These are phyloP conservation scores for Forpus xanthops DNA, from an alignment of 2,797 vertebrate genomes.

Conservation along the genomic window DNA sequence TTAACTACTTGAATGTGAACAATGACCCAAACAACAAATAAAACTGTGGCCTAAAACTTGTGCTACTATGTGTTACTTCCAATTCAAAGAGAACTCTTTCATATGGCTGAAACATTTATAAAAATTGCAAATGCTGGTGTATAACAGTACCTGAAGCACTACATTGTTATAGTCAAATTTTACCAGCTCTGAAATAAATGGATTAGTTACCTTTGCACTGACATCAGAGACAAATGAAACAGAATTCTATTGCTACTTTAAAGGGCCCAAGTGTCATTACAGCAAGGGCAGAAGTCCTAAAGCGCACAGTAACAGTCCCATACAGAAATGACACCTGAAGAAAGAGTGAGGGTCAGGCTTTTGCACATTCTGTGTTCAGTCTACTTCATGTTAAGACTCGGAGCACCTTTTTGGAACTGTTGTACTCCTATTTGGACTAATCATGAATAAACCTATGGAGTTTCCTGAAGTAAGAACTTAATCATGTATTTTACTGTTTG, in stretches of 20 bases:
- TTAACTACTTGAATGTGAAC: background rate
- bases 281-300: background rate
- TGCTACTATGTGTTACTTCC: background rate
- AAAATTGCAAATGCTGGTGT: background rate
- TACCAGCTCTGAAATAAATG: background rate
- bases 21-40: background rate
- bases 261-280: background rate
- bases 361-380: background rate
- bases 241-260: background rate
- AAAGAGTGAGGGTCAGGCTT: background rate
- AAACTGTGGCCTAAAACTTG: background rate
- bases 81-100: background rate
- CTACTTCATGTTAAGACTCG: background rate
- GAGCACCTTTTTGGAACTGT: background rate
- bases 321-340: background rate
- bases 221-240: background rate
- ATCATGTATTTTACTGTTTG: background rate
- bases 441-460: background rate
- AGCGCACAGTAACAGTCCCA: background rate
- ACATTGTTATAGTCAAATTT: background rate
- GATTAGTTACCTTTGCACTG: background rate
- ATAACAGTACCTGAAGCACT: background rate
- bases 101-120: background rate
- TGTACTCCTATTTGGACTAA: background rate
- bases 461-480: background rate